Percentiles rank a stretch among this genome's conserved stretches.
Evolutionary conservation across 2,113 vertebrate species (phyloP).

Genomic region (Zapornia atra): DNA sequence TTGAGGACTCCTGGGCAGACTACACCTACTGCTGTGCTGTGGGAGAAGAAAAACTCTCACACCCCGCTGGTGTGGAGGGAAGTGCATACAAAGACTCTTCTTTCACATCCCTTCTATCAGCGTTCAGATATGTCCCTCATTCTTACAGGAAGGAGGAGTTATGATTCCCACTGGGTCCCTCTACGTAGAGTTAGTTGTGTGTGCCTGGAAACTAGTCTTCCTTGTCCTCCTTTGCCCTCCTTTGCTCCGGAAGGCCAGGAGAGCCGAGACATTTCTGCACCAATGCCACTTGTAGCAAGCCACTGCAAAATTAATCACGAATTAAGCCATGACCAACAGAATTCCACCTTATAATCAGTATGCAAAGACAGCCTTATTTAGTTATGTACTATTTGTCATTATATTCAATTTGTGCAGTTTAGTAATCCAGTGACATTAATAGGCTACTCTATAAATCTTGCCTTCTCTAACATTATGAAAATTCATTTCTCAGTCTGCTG

Average conservation of each 20-base stretch:
- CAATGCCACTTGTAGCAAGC: not conserved
- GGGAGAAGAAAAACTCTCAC: not conserved
- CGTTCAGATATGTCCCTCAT: not conserved
- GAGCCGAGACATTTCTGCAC: not conserved
- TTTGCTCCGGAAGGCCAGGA: not conserved
- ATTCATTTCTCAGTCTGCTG: not conserved
- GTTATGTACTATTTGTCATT: not conserved
- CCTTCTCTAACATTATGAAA: not conserved
- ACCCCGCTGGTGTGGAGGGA: not conserved
- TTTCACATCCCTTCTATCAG: not conserved
- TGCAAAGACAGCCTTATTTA: not conserved
- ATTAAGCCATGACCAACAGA: not conserved
- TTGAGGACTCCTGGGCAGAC: not conserved
- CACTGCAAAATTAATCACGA: not conserved
- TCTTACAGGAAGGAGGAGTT: not conserved
- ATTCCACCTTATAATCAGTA: not conserved
- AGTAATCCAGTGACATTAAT: not conserved
- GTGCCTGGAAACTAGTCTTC: not conserved
- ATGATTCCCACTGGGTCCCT: accelerated
- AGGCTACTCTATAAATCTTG: not conserved
- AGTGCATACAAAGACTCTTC: not conserved
- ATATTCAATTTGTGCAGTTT: not conserved
- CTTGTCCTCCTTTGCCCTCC: not conserved
- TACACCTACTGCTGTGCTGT: not conserved
- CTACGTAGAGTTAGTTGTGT: not conserved